These are phyloP conservation scores for Seriola aureovittata DNA, from an alignment of 2,113 vertebrate genomes.

Conservation along the genomic window DNA sequence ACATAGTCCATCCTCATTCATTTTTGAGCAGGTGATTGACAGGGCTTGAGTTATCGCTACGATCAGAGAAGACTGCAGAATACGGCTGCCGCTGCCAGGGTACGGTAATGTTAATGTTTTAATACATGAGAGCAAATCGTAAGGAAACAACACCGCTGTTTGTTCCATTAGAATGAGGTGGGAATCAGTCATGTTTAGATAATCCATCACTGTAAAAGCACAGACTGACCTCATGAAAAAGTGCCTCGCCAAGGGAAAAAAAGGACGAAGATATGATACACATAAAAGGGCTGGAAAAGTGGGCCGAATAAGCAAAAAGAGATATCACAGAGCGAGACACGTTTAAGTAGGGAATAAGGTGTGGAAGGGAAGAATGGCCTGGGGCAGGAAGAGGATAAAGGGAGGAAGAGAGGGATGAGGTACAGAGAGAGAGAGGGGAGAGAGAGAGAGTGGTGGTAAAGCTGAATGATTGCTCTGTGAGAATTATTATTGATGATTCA, in stretches of 20 bases:
- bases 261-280: slow-evolving; percentile 68
- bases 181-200: slow-evolving; percentile 57
- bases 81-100: slow-evolving; percentile 13
- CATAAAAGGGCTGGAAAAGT: slow-evolving; percentile 64
- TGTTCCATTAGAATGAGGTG: slow-evolving; percentile 47
- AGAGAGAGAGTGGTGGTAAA: slow-evolving; percentile 75
- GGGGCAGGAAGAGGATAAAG: slow-evolving; percentile 68
- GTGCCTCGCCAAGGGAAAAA: slow-evolving; percentile 64
- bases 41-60: slow-evolving; percentile 64
- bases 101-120: slow-evolving; percentile 53
- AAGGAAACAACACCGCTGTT: slow-evolving; percentile 29
- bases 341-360: slow-evolving; percentile 60
- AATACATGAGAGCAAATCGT: slow-evolving; percentile 19
- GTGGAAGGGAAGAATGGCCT: slow-evolving; percentile 62
- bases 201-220: slow-evolving; percentile 60
- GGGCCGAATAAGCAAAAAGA: slow-evolving; percentile 77
- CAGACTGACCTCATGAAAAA: slow-evolving; percentile 55
- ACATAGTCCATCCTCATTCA: slow-evolving; percentile 77
- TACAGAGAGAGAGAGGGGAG: slow-evolving; percentile 42
- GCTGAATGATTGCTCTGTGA: slow-evolving; percentile 86
- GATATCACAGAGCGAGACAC: slow-evolving; percentile 63
- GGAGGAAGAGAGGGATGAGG: slow-evolving; percentile 47
- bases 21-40: slow-evolving; percentile 81
- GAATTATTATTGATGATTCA: slow-evolving; percentile 89
- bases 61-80: slow-evolving; percentile 44